These are phyloP conservation scores for Dolichomitus sp. DNA, from an alignment of 2,888 invertebrate genomes.

Conservation along the genomic window DNA sequence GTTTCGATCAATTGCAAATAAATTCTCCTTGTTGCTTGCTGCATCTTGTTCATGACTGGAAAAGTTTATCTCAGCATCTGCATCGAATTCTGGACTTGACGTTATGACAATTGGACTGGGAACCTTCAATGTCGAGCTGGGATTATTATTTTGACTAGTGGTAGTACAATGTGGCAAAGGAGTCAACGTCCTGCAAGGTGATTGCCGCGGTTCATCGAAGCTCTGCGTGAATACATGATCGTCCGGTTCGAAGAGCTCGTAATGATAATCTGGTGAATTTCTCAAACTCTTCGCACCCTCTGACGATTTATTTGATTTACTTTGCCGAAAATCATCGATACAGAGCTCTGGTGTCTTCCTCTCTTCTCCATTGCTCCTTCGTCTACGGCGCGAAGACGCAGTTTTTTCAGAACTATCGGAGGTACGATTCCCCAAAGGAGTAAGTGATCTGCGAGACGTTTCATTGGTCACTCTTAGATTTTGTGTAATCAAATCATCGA, in stretches of 20 bases:
- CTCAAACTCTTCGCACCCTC: background rate
- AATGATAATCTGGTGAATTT: conserved; percentile 1
- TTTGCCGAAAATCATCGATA: background rate
- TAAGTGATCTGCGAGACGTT: background rate
- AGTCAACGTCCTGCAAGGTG: background rate
- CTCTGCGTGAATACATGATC: conserved; percentile 1
- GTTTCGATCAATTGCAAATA: background rate
- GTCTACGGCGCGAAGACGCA: background rate
- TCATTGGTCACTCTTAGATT: background rate
- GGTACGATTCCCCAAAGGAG: background rate
- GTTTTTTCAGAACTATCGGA: background rate
- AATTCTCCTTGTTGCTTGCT: conserved; percentile 41
- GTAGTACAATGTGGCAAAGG: background rate
- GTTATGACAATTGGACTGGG: conserved; percentile 70
- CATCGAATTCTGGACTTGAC: conserved; percentile 66
- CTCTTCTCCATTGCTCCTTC: background rate
- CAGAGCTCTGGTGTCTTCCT: too few species aligned
- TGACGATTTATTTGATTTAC: background rate
- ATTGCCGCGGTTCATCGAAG: background rate
- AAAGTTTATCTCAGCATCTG: background rate
- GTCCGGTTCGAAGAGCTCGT: conserved; percentile 25
- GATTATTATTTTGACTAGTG: background rate
- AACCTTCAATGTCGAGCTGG: background rate
- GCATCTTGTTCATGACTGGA: background rate
- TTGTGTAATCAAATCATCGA: conserved; percentile 19